These are phyloP conservation scores for Pseudochaenichthys georgianus DNA, from an alignment of 2,797 vertebrate genomes.

Conservation along the genomic window DNA sequence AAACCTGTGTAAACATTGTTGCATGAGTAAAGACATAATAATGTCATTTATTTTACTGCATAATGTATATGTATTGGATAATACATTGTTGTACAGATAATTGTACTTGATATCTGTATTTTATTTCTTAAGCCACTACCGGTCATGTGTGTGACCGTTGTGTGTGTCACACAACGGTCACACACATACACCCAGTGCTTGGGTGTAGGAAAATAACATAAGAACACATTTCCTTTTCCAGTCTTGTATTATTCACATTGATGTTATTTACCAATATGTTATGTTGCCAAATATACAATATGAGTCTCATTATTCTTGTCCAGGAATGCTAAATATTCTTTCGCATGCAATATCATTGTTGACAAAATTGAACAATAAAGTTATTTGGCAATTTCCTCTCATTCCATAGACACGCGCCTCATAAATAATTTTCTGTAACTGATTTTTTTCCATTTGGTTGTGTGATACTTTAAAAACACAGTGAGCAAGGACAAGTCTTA, in stretches of 20 bases:
- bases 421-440: background rate
- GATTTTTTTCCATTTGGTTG: background rate
- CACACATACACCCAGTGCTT: too few species aligned
- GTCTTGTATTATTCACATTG: background rate
- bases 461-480: background rate
- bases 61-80: background rate
- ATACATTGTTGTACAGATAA: too few species aligned
- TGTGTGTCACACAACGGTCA: too few species aligned
- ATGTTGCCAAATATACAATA: constrained; percentile 8
- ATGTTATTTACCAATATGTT: background rate
- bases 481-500: background rate
- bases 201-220: background rate
- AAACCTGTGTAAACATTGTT: background rate
- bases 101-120: too few species aligned
- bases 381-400: background rate
- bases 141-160: too few species aligned
- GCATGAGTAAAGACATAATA: too few species aligned
- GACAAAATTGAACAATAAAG: background rate
- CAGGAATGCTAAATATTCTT: background rate
- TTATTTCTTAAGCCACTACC: too few species aligned
- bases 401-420: background rate
- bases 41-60: background rate
- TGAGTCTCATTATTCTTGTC: constrained; percentile 9
- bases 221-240: background rate
- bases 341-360: background rate